Evolutionary conservation across 2,888 invertebrate genomes (phyloP).

Genomic region (Horisme vitalbata): DNA sequence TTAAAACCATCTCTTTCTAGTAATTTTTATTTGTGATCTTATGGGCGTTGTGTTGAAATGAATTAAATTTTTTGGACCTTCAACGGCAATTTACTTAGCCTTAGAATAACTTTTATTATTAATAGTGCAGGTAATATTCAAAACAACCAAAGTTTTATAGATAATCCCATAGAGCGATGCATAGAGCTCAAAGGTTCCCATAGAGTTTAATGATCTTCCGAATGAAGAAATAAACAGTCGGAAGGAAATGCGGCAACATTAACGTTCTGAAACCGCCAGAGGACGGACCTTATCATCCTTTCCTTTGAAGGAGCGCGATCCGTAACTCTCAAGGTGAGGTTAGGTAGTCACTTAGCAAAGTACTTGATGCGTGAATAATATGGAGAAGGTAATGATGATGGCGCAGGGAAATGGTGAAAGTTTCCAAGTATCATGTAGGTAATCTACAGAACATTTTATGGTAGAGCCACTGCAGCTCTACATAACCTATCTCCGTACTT

Average conservation of each 20-base stretch:
- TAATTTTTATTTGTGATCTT: no score
- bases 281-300: constrained; percentile 27
- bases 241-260: constrained; percentile 48
- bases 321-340: constrained; percentile 22
- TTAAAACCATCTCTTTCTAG: no score
- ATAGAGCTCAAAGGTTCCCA: constrained; percentile 6
- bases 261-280: constrained; percentile 43
- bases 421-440: neutral
- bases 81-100: no score
- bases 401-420: constrained; percentile 3
- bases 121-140: neutral
- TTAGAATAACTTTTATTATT: no score
- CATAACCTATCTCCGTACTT: no score
- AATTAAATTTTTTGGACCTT: no score
- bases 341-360: constrained; percentile 22
- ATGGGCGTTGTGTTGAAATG: no score
- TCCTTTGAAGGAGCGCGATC: constrained; percentile 22
- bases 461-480: no score
- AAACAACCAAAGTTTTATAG: neutral
- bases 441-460: no score
- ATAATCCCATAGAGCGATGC: constrained; percentile 4
- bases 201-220: constrained; percentile 41
- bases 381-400: constrained; percentile 19
- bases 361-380: constrained; percentile 29
- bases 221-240: constrained; percentile 49